Evolutionary conservation across 2,797 vertebrate species (phyloP), one percentile per base, ranked within the genome.

Genomic region (Anguilla megastoma): DNA sequence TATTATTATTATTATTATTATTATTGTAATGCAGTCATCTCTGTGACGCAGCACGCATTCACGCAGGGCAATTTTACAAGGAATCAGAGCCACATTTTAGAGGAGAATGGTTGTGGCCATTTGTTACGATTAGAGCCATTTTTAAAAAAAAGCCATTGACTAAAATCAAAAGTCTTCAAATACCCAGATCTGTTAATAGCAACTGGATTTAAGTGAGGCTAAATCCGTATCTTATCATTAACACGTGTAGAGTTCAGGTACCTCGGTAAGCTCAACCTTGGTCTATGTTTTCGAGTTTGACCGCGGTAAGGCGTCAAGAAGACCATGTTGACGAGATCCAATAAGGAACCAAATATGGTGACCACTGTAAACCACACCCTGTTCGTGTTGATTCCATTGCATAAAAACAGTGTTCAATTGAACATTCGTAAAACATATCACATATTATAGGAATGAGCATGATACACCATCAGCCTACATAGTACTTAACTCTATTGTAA

Each of bases 281-380:
- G 79, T 48, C 45, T 50, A n/a, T 41, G 76, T 80, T 82, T 36
- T 82, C 79, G 27, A 45, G 18, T 24, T 18, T 82, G 79, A 82
- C 79, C 41, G 21, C 12, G 74, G 45, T 21, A 79, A 14, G 41
- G 18, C 41, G 16, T 82, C 41, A 82, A 45, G 18, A 82, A n/a
- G 79, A 82, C 79, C 79, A 82, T 50, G 79, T 10, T 82, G 45
- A 82, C 45, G 21, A 50, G 16, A 82, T 82, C 79, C 79, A 82
- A 82, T 82, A 24, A 50, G 79, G 45, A n/a, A 21, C 45, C 79
- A 50, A 82, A 50, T 48, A 82, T 82, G 18, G 45, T 48, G 79
- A 82, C 79, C 79, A 82, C 79, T 48, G 79, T 82, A 82, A 82
- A 82, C 79, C 79, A 82, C 79, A 50, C 79, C 79, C 45, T 82